Base-by-base conservation (phyloP, 2,113 vertebrate species). In the Phocoena phocoena region DNA sequence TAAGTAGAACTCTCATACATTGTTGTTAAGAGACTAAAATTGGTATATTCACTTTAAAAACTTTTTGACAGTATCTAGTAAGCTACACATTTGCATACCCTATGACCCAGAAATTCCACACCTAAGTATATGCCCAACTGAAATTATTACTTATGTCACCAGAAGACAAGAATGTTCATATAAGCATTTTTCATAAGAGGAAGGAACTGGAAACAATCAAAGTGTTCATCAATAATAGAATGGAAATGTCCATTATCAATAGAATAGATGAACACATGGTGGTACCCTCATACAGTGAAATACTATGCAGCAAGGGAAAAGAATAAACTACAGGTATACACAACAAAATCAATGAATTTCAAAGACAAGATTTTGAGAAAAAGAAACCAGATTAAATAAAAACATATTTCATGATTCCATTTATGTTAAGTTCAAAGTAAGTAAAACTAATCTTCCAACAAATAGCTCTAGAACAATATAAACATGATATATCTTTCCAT, bases 61-160 rank as follows among this genome's bases (percentile, higher is more conserved):
- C 31, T 44, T 58, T 80, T 93, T 89, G 71, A 82, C 60, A 77
- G 4, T 20, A 14, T 68, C n/a, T 67, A 31, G 33, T 9, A 18
- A 79, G 7, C 53, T 62, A 26, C 50, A 47, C 23, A 80, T 93
- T 90, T 89, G 53, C 44, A 83, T 47, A 60, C 28, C 10, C 67
- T 38, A 31, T 86, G 67, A 96, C 53, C 31, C 83, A 96, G 53
- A 92, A 92, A 93, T 77, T 81, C 33, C 13, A 95, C 47, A 93
- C 41, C 41, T 85, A 36, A 74, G 18, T 38, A 76, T 76, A 47
- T 85, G 58, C 31, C 50, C 70, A 73, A 81, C n/a, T 60, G 41
- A 88, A 80, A 65, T 41, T 8, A 74, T 41, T 60, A 36, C 26
- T 91, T 88, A 55, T 88, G 47, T 76, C 33, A 67, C 21, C 60